Percentiles rank a stretch among this genome's conserved stretches.
These are phyloP conservation scores for Delia radicum DNA, from an alignment of 1,140 invertebrate genomes.

Conservation along the genomic window DNA sequence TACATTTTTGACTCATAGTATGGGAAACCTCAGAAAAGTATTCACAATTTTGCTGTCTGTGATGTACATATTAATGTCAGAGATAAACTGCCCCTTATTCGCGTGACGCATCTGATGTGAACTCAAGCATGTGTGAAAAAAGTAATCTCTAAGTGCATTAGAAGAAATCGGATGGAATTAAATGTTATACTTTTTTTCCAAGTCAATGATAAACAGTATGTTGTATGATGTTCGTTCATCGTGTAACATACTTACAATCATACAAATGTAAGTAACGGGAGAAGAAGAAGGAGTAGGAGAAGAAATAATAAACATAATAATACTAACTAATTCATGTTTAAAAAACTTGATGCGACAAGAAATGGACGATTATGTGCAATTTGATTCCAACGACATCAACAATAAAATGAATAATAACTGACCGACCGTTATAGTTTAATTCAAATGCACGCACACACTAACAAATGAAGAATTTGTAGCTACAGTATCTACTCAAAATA, in stretches of 20 bases:
- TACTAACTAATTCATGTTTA: background rate
- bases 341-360: background rate
- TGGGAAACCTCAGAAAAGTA: no score
- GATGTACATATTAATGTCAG: no score
- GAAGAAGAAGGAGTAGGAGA: no score
- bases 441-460: background rate
- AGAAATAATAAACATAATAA: background rate
- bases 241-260: background rate
- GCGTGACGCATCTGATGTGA: background rate
- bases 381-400: background rate
- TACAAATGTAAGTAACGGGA: background rate
- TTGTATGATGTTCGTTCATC: background rate
- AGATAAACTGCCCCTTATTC: no score
- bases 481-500: no score
- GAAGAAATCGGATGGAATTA: background rate
- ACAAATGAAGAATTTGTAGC: no score
- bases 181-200: background rate
- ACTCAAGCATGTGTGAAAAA: conserved; percentile 1
- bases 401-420: background rate
- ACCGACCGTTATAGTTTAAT: background rate
- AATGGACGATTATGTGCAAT: background rate
- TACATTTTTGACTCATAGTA: no score
- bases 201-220: background rate
- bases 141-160: background rate
- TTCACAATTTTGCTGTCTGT: no score